A percentile compares a stretch with the other conserved stretches of the same genome.
Conservation (phyloP, 2,797 vertebrate species). For the Acomys russatus region DNA sequence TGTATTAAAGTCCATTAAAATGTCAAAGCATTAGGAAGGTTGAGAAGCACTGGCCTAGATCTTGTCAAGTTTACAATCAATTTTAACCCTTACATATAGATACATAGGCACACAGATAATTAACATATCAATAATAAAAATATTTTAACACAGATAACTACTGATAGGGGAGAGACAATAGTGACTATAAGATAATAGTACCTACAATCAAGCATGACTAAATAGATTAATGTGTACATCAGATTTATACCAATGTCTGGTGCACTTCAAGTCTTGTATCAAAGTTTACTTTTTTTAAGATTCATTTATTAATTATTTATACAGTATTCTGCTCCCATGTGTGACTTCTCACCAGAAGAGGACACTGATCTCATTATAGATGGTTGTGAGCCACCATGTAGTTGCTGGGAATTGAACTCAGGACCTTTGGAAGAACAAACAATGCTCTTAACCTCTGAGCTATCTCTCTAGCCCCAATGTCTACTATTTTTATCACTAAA, state of each 20-base stretch:
- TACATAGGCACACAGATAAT: not conserved
- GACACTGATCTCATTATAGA: too few relatives aligned
- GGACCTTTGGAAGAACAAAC: too few relatives aligned
- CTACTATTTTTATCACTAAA: constrained; percentile 26
- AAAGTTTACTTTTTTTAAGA: not conserved
- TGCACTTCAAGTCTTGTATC: not conserved
- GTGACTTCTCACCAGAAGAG: too few relatives aligned
- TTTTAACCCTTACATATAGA: not conserved
- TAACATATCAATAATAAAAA: not conserved
- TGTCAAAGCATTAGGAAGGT: not conserved
- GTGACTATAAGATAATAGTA: not conserved
- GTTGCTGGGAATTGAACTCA: too few relatives aligned
- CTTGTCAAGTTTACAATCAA: not conserved
- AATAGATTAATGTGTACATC: not conserved
- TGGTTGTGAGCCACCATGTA: too few relatives aligned
- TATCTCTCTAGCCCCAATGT: too few relatives aligned
- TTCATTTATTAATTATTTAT: too few relatives aligned
- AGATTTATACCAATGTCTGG: not conserved
- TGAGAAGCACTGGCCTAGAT: not conserved
- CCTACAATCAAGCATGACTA: not conserved
- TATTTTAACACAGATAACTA: not conserved
- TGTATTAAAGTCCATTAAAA: not conserved
- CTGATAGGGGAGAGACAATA: not conserved
- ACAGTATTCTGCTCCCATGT: too few relatives aligned
- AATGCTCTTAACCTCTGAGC: too few relatives aligned